Conservation (phyloP, 2,888 invertebrate species). For the Zelleria hepariella region DNA sequence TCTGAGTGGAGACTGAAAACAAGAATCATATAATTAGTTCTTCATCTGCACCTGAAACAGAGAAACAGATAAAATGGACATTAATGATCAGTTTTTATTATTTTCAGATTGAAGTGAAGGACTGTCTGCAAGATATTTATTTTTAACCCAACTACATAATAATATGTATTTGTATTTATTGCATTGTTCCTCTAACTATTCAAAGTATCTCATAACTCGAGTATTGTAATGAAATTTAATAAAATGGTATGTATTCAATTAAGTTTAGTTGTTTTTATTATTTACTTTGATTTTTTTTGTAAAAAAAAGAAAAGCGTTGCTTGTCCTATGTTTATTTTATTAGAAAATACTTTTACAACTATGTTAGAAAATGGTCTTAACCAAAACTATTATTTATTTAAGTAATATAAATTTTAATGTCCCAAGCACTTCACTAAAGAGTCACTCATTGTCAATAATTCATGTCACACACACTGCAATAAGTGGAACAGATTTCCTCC, state of each 20-base stretch:
- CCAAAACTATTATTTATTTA: constrained; percentile 10
- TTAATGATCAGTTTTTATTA: constrained; percentile 39
- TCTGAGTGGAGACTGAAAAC: constrained; percentile 56
- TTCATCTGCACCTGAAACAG: constrained; percentile 66
- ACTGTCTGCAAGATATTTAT: neutral
- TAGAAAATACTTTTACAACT: constrained; percentile 36
- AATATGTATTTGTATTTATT: neutral
- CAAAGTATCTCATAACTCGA: neutral
- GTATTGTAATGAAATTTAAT: neutral
- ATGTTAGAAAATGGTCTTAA: constrained; percentile 15
- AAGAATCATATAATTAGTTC: constrained; percentile 46
- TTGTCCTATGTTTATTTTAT: constrained; percentile 49
- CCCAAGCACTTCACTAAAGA: constrained; percentile 26
- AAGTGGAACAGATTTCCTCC: constrained; percentile 75
- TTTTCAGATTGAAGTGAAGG: constrained; percentile 47
- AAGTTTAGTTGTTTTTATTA: neutral
- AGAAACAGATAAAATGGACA: constrained; percentile 56
- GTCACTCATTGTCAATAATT: constrained; percentile 21
- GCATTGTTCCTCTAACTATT: neutral
- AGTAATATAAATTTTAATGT: constrained; percentile 27
- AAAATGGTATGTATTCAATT: neutral
- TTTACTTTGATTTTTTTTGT: constrained; percentile 25
- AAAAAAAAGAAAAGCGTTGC: constrained; percentile 55
- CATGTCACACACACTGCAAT: constrained; percentile 46
- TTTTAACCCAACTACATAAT: neutral